These are phyloP conservation scores for Junco hyemalis DNA, from an alignment of 2,113 vertebrate genomes.

Conservation along the genomic window DNA sequence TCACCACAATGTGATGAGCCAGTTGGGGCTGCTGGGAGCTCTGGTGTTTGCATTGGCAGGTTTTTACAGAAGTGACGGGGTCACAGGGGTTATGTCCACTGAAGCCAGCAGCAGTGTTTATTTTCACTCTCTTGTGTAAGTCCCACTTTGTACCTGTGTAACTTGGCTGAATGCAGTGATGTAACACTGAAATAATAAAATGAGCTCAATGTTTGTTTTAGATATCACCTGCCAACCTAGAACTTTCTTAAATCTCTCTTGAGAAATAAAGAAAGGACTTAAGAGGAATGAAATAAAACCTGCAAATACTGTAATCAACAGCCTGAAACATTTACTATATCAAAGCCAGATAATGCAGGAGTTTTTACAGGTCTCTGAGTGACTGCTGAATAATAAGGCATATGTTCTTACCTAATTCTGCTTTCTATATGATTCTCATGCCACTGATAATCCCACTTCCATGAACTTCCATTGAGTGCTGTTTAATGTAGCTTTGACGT, in stretches of 20 bases:
- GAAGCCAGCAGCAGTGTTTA: slow-evolving; percentile 39
- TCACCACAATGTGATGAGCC: not conserved
- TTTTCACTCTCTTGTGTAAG: slow-evolving; percentile 23
- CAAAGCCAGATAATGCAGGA: not conserved
- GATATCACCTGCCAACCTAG: not conserved
- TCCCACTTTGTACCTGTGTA: slow-evolving; percentile 23
- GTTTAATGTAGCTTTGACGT: not conserved
- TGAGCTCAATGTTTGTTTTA: slow-evolving; percentile 48
- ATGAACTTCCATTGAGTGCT: not conserved
- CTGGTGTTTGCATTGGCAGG: slow-evolving; percentile 35
- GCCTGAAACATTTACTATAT: not conserved
- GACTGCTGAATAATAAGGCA: not conserved
- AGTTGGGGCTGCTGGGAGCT: not conserved
- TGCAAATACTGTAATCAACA: not conserved
- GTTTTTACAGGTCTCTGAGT: not conserved
- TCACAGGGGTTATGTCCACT: slow-evolving; percentile 30
- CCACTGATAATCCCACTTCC: not conserved
- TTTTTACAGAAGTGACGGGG: slow-evolving; percentile 3
- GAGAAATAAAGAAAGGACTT: not conserved
- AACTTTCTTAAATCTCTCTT: slow-evolving; percentile 1
- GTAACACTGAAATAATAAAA: slow-evolving; percentile 33
- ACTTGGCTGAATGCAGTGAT: slow-evolving; percentile 14
- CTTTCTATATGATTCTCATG: not conserved
- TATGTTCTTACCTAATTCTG: not conserved
- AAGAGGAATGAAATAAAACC: slow-evolving; percentile 1